phyloP scores from a whole-genome alignment of 1,140 invertebrate genomes.

The Drosophila paulistorum region DNA sequence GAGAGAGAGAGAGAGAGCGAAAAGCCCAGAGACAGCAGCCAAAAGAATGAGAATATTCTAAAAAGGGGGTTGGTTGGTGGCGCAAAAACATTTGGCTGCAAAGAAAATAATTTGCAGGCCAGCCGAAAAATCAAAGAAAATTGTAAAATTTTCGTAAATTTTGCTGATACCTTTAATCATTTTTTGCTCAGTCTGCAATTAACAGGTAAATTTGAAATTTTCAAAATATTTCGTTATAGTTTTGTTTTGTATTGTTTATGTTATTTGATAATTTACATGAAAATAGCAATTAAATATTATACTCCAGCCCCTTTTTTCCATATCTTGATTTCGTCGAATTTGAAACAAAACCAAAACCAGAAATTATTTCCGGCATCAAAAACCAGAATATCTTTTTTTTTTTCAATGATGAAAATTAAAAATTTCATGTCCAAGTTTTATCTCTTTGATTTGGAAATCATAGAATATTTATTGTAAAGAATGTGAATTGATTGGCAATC shows the following conservation, averaged over 20 bases:
- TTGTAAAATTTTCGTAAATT: too few species aligned
- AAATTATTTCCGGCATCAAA: conserved; percentile 8
- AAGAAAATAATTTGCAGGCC: conserved; percentile 1
- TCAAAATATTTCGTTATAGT: not conserved
- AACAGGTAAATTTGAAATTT: not conserved
- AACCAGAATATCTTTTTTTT: not conserved
- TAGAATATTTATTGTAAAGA: not conserved
- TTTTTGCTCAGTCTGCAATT: not conserved
- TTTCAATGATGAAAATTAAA: not conserved
- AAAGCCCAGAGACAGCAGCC: not conserved
- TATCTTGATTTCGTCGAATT: conserved; percentile 2
- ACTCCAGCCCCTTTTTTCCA: not conserved
- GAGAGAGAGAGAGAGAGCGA: conserved; percentile 7
- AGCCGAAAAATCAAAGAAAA: not conserved
- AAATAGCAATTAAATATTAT: not conserved
- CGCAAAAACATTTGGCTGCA: not conserved
- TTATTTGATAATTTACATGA: not conserved
- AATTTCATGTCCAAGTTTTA: not conserved
- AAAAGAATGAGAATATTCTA: not conserved
- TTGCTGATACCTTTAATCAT: too few species aligned
- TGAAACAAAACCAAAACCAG: not conserved
- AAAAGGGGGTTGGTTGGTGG: not conserved
- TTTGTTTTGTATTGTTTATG: not conserved
- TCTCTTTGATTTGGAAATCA: not conserved
- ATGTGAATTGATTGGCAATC: not conserved